These are phyloP conservation scores for Anguilla megastoma DNA, from an alignment of 2,797 vertebrate species.

Conservation along the genomic window DNA sequence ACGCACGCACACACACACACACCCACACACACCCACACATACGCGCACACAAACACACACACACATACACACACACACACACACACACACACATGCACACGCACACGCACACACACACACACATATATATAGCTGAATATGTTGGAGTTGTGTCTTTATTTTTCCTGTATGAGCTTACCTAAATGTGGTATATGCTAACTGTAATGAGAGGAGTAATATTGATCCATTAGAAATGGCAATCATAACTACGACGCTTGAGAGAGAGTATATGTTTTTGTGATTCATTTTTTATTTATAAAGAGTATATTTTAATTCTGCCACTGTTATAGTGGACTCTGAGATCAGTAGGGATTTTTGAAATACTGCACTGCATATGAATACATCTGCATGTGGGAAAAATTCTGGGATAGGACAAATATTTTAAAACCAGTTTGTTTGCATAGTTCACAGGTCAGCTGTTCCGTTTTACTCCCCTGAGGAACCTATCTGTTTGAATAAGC, in stretches of 20 bases:
- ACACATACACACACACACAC: too few species aligned
- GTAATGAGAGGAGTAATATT: background rate
- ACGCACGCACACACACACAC: constrained; percentile 29
- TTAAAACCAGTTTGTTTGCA: background rate
- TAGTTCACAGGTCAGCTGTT: constrained; percentile 2
- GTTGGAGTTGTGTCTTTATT: background rate
- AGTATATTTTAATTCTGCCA: background rate
- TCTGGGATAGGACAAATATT: background rate
- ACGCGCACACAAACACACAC: too few species aligned
- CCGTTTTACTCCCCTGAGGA: constrained; percentile 17
- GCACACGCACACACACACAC: too few species aligned
- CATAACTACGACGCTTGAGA: background rate
- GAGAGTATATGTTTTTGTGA: background rate
- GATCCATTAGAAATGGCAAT: background rate
- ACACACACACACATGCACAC: too few species aligned
- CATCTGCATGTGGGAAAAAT: background rate
- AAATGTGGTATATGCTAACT: background rate
- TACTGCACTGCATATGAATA: background rate
- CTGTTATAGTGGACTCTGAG: background rate
- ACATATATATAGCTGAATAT: too few species aligned
- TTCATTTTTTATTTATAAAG: too few species aligned
- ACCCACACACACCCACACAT: background rate
- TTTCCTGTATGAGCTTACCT: background rate
- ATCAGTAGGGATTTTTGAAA: background rate
- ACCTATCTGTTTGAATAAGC: constrained; percentile 29